Evolutionary conservation across 23 tunicate species (phyloP).

Genomic region (Pegea sp.): DNA sequence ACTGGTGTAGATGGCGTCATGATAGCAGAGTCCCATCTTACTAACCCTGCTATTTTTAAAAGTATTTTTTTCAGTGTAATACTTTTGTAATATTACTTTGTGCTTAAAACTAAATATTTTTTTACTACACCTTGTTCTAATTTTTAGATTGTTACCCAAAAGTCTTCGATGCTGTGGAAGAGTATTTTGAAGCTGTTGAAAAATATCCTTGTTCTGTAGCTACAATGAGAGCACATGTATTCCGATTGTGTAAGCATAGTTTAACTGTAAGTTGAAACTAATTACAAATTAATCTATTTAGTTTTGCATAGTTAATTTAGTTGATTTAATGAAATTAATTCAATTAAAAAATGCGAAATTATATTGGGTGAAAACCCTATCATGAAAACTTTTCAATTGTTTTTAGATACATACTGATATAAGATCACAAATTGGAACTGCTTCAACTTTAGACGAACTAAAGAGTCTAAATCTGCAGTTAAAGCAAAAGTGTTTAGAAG

Average conservation of each 20-base stretch:
- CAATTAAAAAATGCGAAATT: no score
- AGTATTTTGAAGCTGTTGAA: slow-evolving; percentile 32
- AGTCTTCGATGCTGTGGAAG: slow-evolving; percentile 40
- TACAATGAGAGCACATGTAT: slow-evolving; percentile 37
- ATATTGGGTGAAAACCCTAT: no score
- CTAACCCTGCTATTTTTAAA: slow-evolving; percentile 70
- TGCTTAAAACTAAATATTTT: no score
- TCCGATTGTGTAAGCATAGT: slow-evolving; percentile 34
- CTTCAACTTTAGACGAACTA: slow-evolving; percentile 11
- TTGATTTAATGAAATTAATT: no score
- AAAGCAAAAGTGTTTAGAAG: slow-evolving; percentile 4
- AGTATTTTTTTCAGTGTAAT: no score
- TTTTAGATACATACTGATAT: slow-evolving; percentile 18
- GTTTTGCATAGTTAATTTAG: no score
- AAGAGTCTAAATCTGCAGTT: slow-evolving; percentile 9
- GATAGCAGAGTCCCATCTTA: slow-evolving; percentile 83
- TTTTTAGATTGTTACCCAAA: slow-evolving; percentile 4
- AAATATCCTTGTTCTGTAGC: slow-evolving; percentile 30
- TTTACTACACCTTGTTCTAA: background rate
- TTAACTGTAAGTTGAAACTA: slow-evolving; percentile 3
- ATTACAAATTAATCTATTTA: background rate
- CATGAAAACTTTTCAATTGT: background rate
- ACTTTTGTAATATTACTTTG: background rate
- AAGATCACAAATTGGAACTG: slow-evolving; percentile 16
- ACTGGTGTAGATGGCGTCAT: slow-evolving; percentile 92